Percentiles rank a stretch among this genome's conserved stretches.
Conservation (phyloP, 2,797 vertebrate species). For the Petrocephalus sullivani region DNA sequence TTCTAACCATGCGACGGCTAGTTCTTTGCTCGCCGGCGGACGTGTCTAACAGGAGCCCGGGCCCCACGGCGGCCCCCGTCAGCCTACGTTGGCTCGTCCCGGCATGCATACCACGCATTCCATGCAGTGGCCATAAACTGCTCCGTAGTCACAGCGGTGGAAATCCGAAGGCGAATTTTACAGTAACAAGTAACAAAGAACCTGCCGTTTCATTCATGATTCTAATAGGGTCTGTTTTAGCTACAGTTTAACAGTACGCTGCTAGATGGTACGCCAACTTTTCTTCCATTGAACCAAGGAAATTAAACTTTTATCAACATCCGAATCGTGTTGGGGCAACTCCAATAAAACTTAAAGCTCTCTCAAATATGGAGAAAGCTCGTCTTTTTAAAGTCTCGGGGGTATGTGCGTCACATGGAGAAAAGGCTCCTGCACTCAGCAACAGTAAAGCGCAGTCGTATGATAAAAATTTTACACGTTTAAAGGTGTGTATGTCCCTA, state of each 20-base stretch:
- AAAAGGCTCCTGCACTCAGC: background rate
- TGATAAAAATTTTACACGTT: background rate
- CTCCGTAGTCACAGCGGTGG: slow-evolving; percentile 19
- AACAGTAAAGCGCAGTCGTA: background rate
- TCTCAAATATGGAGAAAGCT: background rate
- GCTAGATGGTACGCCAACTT: background rate
- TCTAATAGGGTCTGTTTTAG: background rate
- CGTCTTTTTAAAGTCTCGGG: background rate
- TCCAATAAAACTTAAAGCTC: background rate
- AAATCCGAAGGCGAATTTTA: background rate
- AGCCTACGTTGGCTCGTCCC: slow-evolving; percentile 29
- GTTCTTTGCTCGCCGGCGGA: background rate
- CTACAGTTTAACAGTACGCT: background rate
- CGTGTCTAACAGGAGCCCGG: background rate
- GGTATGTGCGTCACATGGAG: background rate
- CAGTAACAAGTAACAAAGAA: background rate
- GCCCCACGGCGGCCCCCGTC: background rate
- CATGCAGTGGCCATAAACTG: slow-evolving; percentile 47
- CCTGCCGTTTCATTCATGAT: background rate
- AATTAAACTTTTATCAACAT: background rate
- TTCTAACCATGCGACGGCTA: background rate
- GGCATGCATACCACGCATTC: slow-evolving; percentile 48
- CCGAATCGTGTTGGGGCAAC: background rate
- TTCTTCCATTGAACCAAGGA: background rate
- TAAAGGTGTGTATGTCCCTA: background rate